phyloP scores from a whole-genome alignment of 2,888 invertebrate species.

The Ptychoptera albimana region DNA sequence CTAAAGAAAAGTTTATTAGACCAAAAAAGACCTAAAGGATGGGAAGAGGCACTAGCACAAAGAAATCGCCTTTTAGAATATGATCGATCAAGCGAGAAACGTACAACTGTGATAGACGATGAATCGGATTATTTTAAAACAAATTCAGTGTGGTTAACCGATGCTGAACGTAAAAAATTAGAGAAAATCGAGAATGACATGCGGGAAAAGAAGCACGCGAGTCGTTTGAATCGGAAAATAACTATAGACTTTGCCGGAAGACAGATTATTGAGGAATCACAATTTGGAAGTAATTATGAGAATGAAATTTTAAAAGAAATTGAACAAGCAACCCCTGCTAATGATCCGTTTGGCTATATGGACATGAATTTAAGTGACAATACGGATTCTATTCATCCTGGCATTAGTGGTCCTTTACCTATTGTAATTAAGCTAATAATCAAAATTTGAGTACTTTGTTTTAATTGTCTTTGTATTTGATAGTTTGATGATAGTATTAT shows the following conservation, averaged over 20 bases:
- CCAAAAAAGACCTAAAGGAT: conserved; percentile 39
- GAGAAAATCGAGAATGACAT: conserved; percentile 49
- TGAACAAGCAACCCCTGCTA: conserved; percentile 17
- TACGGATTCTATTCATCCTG: conserved; percentile 10
- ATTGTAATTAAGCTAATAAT: conserved; percentile 9
- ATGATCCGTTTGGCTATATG: neutral
- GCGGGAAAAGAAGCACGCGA: conserved; percentile 50
- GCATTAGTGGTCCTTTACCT: conserved; percentile 16
- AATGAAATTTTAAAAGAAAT: conserved; percentile 28
- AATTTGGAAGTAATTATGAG: conserved; percentile 25
- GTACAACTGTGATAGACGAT: conserved; percentile 51
- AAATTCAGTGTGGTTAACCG: conserved; percentile 67
- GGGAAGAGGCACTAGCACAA: conserved; percentile 58
- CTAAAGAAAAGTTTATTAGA: conserved; percentile 48
- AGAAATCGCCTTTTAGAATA: conserved; percentile 70
- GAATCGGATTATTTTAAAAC: conserved; percentile 85
- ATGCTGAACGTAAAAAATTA: conserved; percentile 48
- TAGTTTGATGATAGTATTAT: neutral
- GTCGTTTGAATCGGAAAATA: conserved; percentile 48
- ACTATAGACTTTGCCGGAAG: conserved; percentile 64
- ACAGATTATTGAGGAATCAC: conserved; percentile 34
- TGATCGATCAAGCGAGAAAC: conserved; percentile 53
- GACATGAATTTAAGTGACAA: conserved; percentile 7
- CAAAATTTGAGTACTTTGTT: neutral
- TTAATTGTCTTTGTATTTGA: conserved; percentile 20